Percentiles rank a stretch among this genome's conserved stretches.
These are phyloP conservation scores for Epizoanthus stellaris DNA, from an alignment of 92 coral and sea anemone genomes.

Conservation along the genomic window DNA sequence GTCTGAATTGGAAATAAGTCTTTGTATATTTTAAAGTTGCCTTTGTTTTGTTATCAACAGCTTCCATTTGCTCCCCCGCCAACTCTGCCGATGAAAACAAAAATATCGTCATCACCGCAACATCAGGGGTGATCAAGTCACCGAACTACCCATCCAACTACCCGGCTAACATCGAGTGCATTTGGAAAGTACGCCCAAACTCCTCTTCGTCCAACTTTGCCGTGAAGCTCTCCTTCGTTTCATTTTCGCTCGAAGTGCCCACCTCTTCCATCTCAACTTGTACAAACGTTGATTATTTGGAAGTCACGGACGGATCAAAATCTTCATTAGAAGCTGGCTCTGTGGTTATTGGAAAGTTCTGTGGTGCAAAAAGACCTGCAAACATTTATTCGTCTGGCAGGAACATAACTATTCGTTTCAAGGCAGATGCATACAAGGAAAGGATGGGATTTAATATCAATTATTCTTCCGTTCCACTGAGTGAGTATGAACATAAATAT, in stretches of 20 bases:
- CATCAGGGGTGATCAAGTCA: constrained; percentile 9
- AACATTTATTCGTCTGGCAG: background rate
- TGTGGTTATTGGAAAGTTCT: background rate
- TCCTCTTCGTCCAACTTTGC: background rate
- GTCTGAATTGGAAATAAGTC: background rate
- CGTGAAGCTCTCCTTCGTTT: background rate
- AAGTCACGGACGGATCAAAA: background rate
- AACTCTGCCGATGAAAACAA: background rate
- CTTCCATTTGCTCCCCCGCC: background rate
- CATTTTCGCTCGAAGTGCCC: background rate
- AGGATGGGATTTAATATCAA: background rate
- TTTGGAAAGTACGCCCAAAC: background rate
- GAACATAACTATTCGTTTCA: background rate
- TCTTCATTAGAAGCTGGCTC: background rate
- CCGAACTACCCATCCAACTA: background rate
- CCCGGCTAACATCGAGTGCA: constrained; percentile 6
- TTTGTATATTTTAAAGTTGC: background rate
- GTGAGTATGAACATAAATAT: background rate
- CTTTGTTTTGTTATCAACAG: background rate
- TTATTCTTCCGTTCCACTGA: background rate
- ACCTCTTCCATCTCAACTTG: background rate
- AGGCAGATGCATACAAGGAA: background rate
- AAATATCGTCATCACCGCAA: background rate
- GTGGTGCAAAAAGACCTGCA: constrained; percentile 2
- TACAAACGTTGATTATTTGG: background rate